phyloP scores from a whole-genome alignment of 2,797 vertebrate genomes.

The Mionectes olivaceus region DNA sequence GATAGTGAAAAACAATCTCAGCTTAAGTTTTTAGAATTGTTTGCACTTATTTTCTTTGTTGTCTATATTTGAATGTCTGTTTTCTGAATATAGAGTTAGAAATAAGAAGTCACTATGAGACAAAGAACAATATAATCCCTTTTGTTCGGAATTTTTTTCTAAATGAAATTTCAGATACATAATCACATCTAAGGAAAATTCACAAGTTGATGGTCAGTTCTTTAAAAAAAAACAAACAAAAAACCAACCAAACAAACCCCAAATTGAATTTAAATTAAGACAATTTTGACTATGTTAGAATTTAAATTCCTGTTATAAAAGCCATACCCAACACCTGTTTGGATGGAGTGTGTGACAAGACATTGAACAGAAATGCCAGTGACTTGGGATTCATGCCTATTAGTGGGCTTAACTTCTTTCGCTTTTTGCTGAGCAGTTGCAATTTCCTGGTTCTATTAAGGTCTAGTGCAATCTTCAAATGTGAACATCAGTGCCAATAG shows the following conservation, averaged over 20 bases:
- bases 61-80: background rate
- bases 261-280: background rate
- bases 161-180: background rate
- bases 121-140: background rate
- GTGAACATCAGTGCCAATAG: background rate
- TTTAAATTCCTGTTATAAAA: background rate
- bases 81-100: constrained; percentile 3
- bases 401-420: background rate
- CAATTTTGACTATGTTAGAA: background rate
- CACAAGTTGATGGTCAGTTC: background rate
- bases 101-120: background rate
- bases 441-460: background rate
- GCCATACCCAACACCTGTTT: background rate
- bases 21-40: background rate
- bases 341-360: background rate
- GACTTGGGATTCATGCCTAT: background rate
- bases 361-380: background rate
- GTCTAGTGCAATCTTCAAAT: background rate
- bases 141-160: background rate
- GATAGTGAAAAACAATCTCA: background rate
- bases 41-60: background rate
- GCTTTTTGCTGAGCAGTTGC: background rate
- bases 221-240: background rate
- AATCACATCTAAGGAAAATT: background rate
- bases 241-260: background rate